A percentile compares a stretch with the other conserved stretches of the same genome.
phyloP scores from a whole-genome alignment of 1,140 invertebrate species.

The Charaxes varanes region DNA sequence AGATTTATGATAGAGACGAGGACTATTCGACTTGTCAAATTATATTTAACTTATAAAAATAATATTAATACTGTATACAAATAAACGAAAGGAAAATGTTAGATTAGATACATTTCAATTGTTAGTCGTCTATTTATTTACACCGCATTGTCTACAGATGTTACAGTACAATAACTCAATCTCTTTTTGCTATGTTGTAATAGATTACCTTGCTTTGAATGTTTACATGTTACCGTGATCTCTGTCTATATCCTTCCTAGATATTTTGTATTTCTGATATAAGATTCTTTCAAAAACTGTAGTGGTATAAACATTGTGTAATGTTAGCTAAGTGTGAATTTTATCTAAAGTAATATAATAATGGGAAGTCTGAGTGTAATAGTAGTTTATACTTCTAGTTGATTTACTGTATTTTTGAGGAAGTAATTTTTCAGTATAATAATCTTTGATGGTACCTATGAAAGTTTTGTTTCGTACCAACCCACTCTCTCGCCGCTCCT shows the following conservation, averaged over 20 bases:
- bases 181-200: slow-evolving; percentile 7
- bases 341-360: slow-evolving; percentile 18
- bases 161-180: not conserved
- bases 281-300: slow-evolving; percentile 14
- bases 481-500: slow-evolving; percentile 35
- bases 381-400: slow-evolving; percentile 12
- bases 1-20: slow-evolving; percentile 12
- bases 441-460: slow-evolving; percentile 41
- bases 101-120: slow-evolving; percentile 11
- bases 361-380: slow-evolving; percentile 18
- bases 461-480: slow-evolving; percentile 31
- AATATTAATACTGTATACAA: slow-evolving; percentile 8
- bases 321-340: slow-evolving; percentile 27
- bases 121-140: slow-evolving; percentile 17
- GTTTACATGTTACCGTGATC: slow-evolving; percentile 12
- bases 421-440: slow-evolving; percentile 12
- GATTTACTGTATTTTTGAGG: slow-evolving; percentile 10
- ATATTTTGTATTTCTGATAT: slow-evolving; percentile 20
- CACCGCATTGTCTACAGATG: slow-evolving; percentile 7
- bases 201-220: slow-evolving; percentile 14
- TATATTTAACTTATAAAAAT: slow-evolving; percentile 9
- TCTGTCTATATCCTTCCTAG: slow-evolving; percentile 11
- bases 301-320: slow-evolving; percentile 12
- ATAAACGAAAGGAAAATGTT: slow-evolving; percentile 5
- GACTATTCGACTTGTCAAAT: slow-evolving; percentile 9